Percentiles rank a stretch among this genome's conserved stretches.
These are phyloP conservation scores for Heloderma charlesbogerti DNA, from an alignment of 2,113 vertebrate genomes.

Conservation along the genomic window DNA sequence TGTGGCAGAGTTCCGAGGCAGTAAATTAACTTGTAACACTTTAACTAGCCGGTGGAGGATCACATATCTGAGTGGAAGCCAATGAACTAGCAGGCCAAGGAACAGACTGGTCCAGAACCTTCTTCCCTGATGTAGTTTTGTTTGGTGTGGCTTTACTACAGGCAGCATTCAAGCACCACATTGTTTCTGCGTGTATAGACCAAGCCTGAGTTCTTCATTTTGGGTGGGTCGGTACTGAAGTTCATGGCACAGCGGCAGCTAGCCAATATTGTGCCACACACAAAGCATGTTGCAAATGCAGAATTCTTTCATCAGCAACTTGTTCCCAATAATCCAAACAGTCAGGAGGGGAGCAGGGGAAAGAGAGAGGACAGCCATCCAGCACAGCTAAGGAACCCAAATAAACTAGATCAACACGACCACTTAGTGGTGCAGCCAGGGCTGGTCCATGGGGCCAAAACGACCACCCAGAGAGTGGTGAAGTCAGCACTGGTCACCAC, in stretches of 20 bases:
- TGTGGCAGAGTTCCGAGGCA: background rate
- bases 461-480: no score
- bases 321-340: background rate
- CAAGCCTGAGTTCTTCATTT: no score
- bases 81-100: background rate
- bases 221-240: no score
- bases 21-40: background rate
- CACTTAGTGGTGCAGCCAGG: no score
- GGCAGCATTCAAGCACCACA: no score
- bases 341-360: background rate
- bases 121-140: no score
- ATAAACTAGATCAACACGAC: background rate
- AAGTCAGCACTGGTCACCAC: no score
- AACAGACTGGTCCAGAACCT: background rate
- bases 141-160: no score
- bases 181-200: no score
- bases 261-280: background rate
- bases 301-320: background rate
- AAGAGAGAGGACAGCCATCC: background rate
- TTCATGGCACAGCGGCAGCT: background rate
- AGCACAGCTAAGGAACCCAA: background rate
- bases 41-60: background rate
- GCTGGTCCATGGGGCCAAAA: no score
- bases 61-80: background rate
- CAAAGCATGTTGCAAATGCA: background rate